A percentile compares a stretch with the other conserved stretches of the same genome.
phyloP scores from a whole-genome alignment of 64 coral and sea anemone species.

The Trachythela sp. region DNA sequence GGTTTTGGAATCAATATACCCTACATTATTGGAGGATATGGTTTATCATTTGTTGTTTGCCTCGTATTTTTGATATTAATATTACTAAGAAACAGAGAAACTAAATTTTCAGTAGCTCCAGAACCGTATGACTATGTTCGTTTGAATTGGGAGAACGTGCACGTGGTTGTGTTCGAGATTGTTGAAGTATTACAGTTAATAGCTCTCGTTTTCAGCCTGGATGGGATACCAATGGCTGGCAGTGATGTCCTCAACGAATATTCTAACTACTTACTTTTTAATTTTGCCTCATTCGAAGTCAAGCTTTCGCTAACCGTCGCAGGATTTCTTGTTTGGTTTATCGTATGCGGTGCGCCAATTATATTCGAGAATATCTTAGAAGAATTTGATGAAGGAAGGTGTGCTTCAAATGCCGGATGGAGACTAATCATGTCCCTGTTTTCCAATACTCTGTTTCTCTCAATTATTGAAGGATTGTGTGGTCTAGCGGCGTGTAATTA shows the following conservation, averaged over 20 bases:
- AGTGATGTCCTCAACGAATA: constrained; percentile 36
- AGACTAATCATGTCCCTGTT: constrained; percentile 69
- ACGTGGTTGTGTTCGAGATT: constrained; percentile 75
- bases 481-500: constrained; percentile 75
- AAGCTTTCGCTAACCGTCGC: constrained; percentile 71
- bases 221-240: constrained; percentile 74
- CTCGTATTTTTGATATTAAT: constrained; percentile 56
- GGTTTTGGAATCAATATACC: constrained; percentile 45
- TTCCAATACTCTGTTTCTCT: constrained; percentile 91
- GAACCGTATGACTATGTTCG: constrained; percentile 81
- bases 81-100: constrained; percentile 45
- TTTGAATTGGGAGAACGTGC: constrained; percentile 90
- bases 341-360: constrained; percentile 80
- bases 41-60: constrained; percentile 30
- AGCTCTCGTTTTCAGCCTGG: constrained; percentile 68
- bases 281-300: constrained; percentile 84
- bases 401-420: constrained; percentile 86
- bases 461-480: constrained; percentile 78
- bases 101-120: constrained; percentile 49
- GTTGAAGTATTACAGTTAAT: constrained; percentile 87
- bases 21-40: constrained; percentile 68
- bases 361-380: constrained; percentile 88
- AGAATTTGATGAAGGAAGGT: constrained; percentile 59
- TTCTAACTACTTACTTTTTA: constrained; percentile 69
- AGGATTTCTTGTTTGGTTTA: constrained; percentile 82